phyloP scores from a whole-genome alignment of 1,140 invertebrate genomes.

The Lutraria rhynchaena region DNA sequence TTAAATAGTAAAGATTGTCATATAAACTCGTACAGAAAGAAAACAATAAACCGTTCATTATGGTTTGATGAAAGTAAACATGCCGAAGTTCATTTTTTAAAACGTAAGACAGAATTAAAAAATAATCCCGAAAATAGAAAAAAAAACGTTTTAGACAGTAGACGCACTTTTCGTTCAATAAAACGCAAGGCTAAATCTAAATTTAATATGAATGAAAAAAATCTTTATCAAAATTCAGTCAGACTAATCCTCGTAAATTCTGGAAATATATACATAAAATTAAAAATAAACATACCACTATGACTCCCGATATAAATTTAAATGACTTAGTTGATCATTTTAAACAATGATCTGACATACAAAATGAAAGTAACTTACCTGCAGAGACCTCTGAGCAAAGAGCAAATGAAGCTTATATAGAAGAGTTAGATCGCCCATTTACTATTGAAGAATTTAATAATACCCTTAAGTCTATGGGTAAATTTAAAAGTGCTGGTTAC shows the following conservation, averaged over 20 bases:
- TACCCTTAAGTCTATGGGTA: too few relatives aligned
- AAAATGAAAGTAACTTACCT: not conserved
- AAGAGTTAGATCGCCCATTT: too few relatives aligned
- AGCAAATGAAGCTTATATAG: not conserved
- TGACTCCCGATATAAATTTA: too few relatives aligned
- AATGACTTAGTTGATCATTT: constrained; percentile 16
- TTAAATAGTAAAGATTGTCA: too few relatives aligned
- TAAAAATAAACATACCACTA: not conserved
- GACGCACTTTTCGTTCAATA: not conserved
- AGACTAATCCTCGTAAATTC: constrained; percentile 12
- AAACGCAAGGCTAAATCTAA: not conserved
- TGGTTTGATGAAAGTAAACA: constrained; percentile 23
- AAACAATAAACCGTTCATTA: constrained; percentile 5
- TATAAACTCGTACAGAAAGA: not conserved
- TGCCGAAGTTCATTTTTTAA: not conserved
- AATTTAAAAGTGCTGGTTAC: too few relatives aligned
- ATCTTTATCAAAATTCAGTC: constrained; percentile 4
- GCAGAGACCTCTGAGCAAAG: not conserved
- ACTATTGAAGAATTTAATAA: constrained; percentile 4
- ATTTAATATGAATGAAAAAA: too few relatives aligned
- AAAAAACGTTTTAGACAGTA: not conserved
- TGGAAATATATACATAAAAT: constrained; percentile 13
- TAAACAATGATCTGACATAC: not conserved
- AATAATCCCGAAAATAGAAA: not conserved
- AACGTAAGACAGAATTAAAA: not conserved